phyloP scores from a whole-genome alignment of 2,797 vertebrate species.

The Argyrosomus regius region DNA sequence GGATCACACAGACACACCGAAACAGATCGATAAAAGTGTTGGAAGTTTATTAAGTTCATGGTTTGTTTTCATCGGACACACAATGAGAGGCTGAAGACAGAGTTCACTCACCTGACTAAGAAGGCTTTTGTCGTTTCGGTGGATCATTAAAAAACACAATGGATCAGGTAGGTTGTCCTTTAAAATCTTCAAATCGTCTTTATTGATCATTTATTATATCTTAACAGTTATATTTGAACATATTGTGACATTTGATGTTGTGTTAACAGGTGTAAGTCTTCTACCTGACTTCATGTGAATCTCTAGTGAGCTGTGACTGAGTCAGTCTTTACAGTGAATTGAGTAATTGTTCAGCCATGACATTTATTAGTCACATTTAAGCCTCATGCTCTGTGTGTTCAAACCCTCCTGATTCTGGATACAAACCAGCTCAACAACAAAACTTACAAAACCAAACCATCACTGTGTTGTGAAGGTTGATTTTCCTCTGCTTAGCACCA shows the following conservation, averaged over 20 bases:
- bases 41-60: neutral
- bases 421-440: slow-evolving; percentile 15
- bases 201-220: neutral
- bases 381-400: neutral
- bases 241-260: neutral
- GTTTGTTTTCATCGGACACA: neutral
- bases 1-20: too few relatives aligned
- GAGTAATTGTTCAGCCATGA: neutral
- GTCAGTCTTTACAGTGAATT: neutral
- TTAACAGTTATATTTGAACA: neutral
- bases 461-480: neutral
- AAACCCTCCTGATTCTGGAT: neutral
- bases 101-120: neutral
- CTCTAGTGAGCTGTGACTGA: neutral
- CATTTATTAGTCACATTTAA: neutral
- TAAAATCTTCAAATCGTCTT: neutral
- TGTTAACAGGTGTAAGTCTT: neutral
- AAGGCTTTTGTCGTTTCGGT: slow-evolving; percentile 19
- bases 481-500: too few relatives aligned
- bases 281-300: neutral
- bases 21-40: neutral
- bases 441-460: neutral
- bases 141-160: slow-evolving; percentile 55
- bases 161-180: slow-evolving; percentile 74
- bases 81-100: slow-evolving; percentile 67